These are phyloP conservation scores for Lutjanus erythropterus DNA, from an alignment of 2,113 vertebrate genomes.

Conservation along the genomic window DNA sequence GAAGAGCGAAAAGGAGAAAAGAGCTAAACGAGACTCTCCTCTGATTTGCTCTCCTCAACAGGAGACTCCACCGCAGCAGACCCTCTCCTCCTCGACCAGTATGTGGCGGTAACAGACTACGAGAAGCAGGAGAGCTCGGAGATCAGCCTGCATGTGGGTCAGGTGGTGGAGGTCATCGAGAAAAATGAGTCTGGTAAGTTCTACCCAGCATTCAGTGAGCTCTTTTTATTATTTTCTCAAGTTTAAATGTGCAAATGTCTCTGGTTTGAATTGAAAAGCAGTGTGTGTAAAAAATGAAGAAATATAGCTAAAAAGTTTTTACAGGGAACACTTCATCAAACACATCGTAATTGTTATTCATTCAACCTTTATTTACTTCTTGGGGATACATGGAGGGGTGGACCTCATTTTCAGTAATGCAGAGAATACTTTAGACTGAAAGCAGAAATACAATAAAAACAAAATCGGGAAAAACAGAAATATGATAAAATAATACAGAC, in stretches of 20 bases:
- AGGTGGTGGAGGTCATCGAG: constrained; percentile 98
- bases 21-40: constrained; percentile 17
- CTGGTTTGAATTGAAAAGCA: background rate
- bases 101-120: constrained; percentile 95
- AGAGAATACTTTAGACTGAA: too few species aligned
- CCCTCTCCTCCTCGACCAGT: constrained; percentile 95
- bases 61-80: constrained; percentile 89
- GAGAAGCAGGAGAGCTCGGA: constrained; percentile 99
- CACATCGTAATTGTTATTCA: too few species aligned
- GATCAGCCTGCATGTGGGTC: constrained; percentile 95
- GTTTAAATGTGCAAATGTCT: background rate
- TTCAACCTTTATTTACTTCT: too few species aligned
- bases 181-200: constrained; percentile 96
- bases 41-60: constrained; percentile 31
- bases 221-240: background rate
- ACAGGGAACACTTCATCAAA: too few species aligned
- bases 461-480: too few species aligned
- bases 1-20: background rate
- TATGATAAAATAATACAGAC: too few species aligned
- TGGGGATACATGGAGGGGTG: too few species aligned
- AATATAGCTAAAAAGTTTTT: too few species aligned
- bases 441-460: too few species aligned
- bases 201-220: background rate
- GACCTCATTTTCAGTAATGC: too few species aligned
- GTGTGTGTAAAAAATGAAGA: too few species aligned